Conservation (phyloP, 2,113 vertebrate genomes). For the Columbina picui region DNA sequence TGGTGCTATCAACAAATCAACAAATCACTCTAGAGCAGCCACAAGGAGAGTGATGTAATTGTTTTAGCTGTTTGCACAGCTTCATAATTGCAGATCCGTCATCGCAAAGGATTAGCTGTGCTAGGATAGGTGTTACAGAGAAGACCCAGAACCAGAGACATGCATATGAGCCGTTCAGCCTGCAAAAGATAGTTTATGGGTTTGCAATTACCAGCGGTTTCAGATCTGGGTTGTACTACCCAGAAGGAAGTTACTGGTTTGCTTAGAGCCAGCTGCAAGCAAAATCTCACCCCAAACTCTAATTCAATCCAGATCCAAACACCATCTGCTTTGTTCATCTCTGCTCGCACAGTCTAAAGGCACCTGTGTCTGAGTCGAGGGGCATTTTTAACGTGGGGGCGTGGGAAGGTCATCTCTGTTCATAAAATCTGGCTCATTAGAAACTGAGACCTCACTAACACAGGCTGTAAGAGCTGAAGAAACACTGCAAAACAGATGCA, state of each 20-base stretch:
- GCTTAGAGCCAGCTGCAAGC: background rate
- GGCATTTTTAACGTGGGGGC: background rate
- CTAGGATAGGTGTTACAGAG: background rate
- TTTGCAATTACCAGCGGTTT: background rate
- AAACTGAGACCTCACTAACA: background rate
- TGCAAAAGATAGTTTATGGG: background rate
- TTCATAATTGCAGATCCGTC: background rate
- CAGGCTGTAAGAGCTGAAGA: background rate
- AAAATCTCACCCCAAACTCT: background rate
- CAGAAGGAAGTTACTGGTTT: constrained; percentile 27
- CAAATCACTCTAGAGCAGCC: background rate
- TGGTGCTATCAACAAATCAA: background rate
- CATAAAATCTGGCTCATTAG: background rate
- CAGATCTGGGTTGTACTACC: background rate
- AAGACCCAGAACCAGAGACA: background rate
- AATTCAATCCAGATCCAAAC: constrained; percentile 12
- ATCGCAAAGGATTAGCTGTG: background rate
- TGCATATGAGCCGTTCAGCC: background rate
- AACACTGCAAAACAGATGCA: background rate
- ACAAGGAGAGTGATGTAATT: background rate
- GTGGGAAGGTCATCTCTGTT: background rate
- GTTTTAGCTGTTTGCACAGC: constrained; percentile 6
- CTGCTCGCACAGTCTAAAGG: background rate
- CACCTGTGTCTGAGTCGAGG: background rate
- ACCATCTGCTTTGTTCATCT: constrained; percentile 35